phyloP scores from a whole-genome alignment of 2,113 vertebrate species.

The Chionis minor region DNA sequence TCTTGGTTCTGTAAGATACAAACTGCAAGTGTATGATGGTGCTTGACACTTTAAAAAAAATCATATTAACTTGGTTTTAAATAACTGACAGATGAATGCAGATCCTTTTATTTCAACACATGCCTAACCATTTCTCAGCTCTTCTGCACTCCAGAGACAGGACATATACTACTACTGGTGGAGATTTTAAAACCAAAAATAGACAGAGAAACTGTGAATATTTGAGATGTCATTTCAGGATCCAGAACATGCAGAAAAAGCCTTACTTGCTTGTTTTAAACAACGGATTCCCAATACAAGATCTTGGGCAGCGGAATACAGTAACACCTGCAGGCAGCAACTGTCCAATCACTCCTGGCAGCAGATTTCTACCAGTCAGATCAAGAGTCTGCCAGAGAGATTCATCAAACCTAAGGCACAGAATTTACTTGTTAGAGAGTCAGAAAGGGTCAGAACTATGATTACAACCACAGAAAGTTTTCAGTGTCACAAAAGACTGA shows the following conservation, averaged over 20 bases:
- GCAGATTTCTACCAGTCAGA: conserved; percentile 79
- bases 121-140: not conserved
- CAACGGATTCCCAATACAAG: conserved; percentile 77
- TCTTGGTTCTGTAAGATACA: not conserved
- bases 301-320: conserved; percentile 86
- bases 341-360: conserved; percentile 77
- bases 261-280: conserved; percentile 80
- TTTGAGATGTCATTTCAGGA: not conserved
- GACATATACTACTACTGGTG: not conserved
- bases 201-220: not conserved
- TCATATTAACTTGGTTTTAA: not conserved
- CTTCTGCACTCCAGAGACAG: not conserved
- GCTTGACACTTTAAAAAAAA: not conserved
- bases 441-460: not conserved
- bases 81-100: not conserved
- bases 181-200: not conserved
- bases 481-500: not conserved
- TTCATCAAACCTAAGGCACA: conserved; percentile 84
- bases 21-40: not conserved
- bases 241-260: not conserved
- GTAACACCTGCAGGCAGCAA: conserved; percentile 80
- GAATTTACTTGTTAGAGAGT: not conserved
- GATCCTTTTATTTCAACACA: not conserved
- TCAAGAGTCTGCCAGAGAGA: conserved; percentile 92
- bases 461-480: not conserved